Base-by-base conservation (phyloP, 1,140 invertebrate genomes). In the Diorhabda elongata region DNA sequence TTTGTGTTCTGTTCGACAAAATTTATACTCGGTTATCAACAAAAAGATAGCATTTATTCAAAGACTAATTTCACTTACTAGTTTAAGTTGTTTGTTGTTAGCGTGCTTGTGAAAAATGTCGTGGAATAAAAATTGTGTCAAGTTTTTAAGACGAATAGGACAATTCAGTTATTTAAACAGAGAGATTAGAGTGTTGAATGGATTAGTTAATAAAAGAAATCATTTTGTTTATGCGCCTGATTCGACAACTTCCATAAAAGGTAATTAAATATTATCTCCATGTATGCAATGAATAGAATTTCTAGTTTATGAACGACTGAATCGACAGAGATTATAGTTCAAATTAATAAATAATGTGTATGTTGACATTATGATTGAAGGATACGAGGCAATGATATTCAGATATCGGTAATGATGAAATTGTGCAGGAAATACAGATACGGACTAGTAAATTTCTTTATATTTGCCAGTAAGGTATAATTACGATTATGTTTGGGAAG, bases 171-270 rank as follows among this genome's bases (percentile, higher is more conserved):
- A 57, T 61, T 68, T 61, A 42, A 70, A 56, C n/a, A 67, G 56
- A 7, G 66, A 67, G n/a, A 58, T 65, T 6, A 45, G 63, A 44
- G 9, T 71, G 42, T 68, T 70, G 42, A 71, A 70, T 63, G 56
- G 63, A 66, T 9, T 72, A 8, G 68, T 73, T 44, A 60, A 56
- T 26, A 72, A 64, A 67, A 71, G 70, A 58, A 73, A 66, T 56
- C 76, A 79, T 72, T 79, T 80, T 70, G 72, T 71, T n/a, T 80
- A 79, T 69, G 68, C 56, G 5, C 69, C 78, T 0, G 79, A 80
- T 67, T 45, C 61, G 42, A 73, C 76, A 61, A 47, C 71, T 58
- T 72, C 71, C 11, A 63, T 76, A 11, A 67, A 71, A 75, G 75
- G 75, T 78, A 72, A 70, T 59, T 26, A 26, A 26, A 26, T 26